Base-by-base conservation (phyloP, 2,113 vertebrate genomes). In the Myrmecobius fasciatus region DNA sequence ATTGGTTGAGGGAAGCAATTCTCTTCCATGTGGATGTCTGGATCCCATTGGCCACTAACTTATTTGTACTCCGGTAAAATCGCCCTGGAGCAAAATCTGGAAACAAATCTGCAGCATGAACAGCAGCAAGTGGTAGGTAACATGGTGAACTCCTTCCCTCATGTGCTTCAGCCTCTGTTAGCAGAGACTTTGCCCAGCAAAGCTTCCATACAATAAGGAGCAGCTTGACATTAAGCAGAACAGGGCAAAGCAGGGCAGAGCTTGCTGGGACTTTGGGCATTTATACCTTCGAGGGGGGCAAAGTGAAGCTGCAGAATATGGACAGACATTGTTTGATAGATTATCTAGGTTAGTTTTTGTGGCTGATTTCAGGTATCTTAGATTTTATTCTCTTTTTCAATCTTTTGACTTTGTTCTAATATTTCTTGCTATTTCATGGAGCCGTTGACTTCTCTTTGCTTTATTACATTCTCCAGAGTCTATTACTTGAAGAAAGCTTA, bases 41-140 rank as follows among this genome's bases (percentile, higher is more conserved):
- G 99, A 99, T 99, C 99, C 98, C 99, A 99, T 99, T 99, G 99
- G 99, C 99, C 99, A 96, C 99, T 99, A 93, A 98, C 99, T 99
- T 99, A 99, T 99, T 98, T 99, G 98, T 99, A 99, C 99, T 99
- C 99, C 98, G 99, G 99, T 99, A 99, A 99, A 99, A 99, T 99
- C 99, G 99, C 99, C 98, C 99, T 98, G 98, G 99, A 99, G 92
- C 99, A 51, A 51, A 51, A 99, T 99, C 99, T 99, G 99, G 99
- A 99, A 97, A 99, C 99, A 96, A 83, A 83, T 83, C 17, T 43
- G n/a, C 6, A 43, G 8, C 7, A 43, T 83, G 67, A 83, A 7
- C 67, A 83, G 67, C 67, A 83, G 67, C 1, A 4, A 75, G 67
- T 7, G 36, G 36, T 20, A 17, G n/a, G 67, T 83, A n/a, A n/a